A percentile compares a stretch with the other conserved stretches of the same genome.
phyloP scores from a whole-genome alignment of 2,888 invertebrate species.

The Osmoderma eremita region DNA sequence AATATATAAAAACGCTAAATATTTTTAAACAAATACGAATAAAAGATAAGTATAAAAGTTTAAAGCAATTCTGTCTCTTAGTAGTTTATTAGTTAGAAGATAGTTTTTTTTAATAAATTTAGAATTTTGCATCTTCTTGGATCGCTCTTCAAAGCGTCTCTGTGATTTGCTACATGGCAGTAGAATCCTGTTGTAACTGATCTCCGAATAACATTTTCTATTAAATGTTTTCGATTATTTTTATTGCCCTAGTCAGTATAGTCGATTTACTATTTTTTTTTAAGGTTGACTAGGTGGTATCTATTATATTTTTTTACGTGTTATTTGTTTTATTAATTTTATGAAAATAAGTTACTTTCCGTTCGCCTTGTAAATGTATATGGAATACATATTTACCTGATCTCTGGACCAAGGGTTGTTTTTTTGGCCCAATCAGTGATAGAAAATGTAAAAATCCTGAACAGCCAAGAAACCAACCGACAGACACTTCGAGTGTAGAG shows the following conservation, averaged over 20 bases:
- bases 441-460: conserved; percentile 43
- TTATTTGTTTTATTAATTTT: conserved; percentile 52
- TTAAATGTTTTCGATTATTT: conserved; percentile 61
- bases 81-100: conserved; percentile 54
- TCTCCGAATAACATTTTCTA: conserved; percentile 59
- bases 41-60: conserved; percentile 41
- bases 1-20: conserved; percentile 55
- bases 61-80: conserved; percentile 60
- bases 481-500: conserved; percentile 50
- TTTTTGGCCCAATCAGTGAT: conserved; percentile 58
- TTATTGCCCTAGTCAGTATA: conserved; percentile 63
- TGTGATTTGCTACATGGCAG: conserved; percentile 63
- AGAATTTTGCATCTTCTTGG: conserved; percentile 57
- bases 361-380: conserved; percentile 53
- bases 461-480: conserved; percentile 53
- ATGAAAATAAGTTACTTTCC: conserved; percentile 49
- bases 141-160: conserved; percentile 65
- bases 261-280: conserved; percentile 57
- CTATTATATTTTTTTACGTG: conserved; percentile 48
- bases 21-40: conserved; percentile 59
- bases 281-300: conserved; percentile 60
- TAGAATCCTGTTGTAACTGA: conserved; percentile 59
- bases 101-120: conserved; percentile 49
- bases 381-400: conserved; percentile 30
- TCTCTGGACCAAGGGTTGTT: conserved; percentile 34